Evolutionary conservation across 2,797 vertebrate genomes (phyloP).

Genomic region (Danio choprae): DNA sequence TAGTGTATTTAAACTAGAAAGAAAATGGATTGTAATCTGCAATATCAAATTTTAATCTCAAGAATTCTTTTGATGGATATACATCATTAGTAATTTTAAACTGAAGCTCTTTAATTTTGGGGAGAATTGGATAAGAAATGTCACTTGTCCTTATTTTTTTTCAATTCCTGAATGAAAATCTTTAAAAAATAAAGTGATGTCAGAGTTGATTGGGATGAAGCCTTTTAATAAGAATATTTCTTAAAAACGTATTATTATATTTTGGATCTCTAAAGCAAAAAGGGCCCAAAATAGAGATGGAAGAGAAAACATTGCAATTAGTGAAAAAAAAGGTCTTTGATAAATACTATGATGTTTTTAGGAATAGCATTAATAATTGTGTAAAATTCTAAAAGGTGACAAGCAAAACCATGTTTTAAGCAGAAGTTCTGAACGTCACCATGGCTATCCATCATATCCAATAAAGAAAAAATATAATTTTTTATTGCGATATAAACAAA

Average conservation of each 20-base stretch:
- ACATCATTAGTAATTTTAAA: no score
- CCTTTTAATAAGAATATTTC: no score
- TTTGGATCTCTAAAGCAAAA: background rate
- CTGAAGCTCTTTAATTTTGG: background rate
- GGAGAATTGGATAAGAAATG: background rate
- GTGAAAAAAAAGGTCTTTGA: no score
- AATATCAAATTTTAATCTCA: background rate
- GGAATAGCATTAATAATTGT: no score
- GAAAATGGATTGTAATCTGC: no score
- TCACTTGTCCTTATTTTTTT: no score
- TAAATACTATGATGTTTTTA: background rate
- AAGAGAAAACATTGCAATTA: background rate
- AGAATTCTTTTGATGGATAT: background rate
- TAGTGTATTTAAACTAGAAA: no score
- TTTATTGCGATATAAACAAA: background rate
- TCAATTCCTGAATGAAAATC: no score
- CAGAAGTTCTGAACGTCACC: background rate
- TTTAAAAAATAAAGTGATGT: no score
- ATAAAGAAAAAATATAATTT: background rate
- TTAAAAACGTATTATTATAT: background rate
- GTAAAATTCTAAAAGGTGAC: no score
- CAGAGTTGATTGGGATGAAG: no score
- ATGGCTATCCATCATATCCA: no score
- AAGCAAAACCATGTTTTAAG: background rate
- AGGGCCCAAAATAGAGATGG: background rate